Percentiles rank a stretch among this genome's conserved stretches.
Conservation (phyloP, 1,140 invertebrate genomes). For the Teleogryllus occipitalis region DNA sequence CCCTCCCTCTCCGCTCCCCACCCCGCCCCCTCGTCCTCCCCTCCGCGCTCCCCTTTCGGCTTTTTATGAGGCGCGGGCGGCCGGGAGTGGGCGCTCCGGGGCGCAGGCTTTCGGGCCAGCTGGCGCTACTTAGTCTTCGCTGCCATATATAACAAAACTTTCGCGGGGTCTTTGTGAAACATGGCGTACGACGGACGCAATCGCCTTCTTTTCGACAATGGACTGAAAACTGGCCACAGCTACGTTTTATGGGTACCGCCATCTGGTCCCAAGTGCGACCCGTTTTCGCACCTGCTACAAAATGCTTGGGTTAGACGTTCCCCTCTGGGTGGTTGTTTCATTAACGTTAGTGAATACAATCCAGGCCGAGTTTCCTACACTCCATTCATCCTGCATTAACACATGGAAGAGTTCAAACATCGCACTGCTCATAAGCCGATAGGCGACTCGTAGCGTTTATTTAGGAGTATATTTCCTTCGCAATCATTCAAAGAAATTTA, state of each 20-base stretch:
- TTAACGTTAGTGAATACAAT: not conserved
- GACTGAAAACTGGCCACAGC: not conserved
- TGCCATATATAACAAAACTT: slow-evolving; percentile 1
- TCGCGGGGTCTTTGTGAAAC: not conserved
- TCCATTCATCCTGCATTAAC: no score
- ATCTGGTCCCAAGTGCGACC: not conserved
- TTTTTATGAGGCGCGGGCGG: no score
- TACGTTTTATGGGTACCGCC: not conserved
- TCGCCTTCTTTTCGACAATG: slow-evolving; percentile 3
- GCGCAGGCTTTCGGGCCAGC: not conserved
- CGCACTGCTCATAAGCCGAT: no score
- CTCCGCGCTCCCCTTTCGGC: no score
- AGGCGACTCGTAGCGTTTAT: no score
- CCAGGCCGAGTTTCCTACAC: no score
- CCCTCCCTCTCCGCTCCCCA: no score
- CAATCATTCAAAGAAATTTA: no score
- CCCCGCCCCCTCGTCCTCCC: no score
- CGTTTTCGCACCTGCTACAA: not conserved
- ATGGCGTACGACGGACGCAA: not conserved
- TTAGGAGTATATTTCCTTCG: no score
- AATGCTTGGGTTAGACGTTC: not conserved
- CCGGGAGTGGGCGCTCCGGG: not conserved
- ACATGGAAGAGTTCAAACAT: no score
- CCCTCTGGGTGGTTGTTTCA: not conserved
- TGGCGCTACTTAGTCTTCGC: not conserved